These are phyloP conservation scores for Hippoglossus hippoglossus DNA, from an alignment of 2,797 vertebrate species.

Conservation along the genomic window DNA sequence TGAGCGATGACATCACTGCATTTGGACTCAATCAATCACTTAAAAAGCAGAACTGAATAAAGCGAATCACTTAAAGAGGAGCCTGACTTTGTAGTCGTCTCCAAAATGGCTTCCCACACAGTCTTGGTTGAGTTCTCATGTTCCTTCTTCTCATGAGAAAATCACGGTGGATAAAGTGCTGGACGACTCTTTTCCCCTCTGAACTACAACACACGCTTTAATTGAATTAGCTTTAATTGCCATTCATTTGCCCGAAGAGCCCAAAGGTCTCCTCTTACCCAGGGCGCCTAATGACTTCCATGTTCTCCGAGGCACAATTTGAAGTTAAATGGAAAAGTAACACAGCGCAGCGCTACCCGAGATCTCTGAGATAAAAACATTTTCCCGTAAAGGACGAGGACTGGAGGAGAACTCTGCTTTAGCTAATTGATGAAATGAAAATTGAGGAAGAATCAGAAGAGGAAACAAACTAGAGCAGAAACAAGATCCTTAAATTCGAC, in stretches of 20 bases:
- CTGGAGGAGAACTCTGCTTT: neutral
- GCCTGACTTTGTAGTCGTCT: slow-evolving; percentile 43
- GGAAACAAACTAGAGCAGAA: neutral
- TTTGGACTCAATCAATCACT: slow-evolving; percentile 31
- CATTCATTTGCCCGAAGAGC: slow-evolving; percentile 47
- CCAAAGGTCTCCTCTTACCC: slow-evolving; percentile 62
- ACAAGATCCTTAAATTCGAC: too few species aligned
- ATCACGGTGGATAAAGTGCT: slow-evolving; percentile 27
- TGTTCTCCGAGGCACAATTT: slow-evolving; percentile 48
- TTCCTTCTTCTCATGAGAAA: slow-evolving; percentile 63
- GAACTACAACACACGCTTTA: slow-evolving; percentile 61
- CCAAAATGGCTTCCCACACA: slow-evolving; percentile 45
- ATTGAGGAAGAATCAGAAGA: neutral
- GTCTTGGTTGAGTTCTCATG: slow-evolving; percentile 24
- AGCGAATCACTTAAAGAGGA: slow-evolving; percentile 4
- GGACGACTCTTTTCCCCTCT: slow-evolving; percentile 34
- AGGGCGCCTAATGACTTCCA: slow-evolving; percentile 70
- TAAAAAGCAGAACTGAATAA: slow-evolving; percentile 6
- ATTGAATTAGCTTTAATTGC: slow-evolving; percentile 74
- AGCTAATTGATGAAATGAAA: neutral
- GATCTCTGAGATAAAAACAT: neutral
- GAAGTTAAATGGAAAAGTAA: slow-evolving; percentile 17
- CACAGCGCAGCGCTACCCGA: slow-evolving; percentile 9
- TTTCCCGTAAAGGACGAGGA: neutral
- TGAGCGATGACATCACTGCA: slow-evolving; percentile 28